Conservation (phyloP, 2,797 vertebrate genomes). For the Paedocypris micromegethes region DNA sequence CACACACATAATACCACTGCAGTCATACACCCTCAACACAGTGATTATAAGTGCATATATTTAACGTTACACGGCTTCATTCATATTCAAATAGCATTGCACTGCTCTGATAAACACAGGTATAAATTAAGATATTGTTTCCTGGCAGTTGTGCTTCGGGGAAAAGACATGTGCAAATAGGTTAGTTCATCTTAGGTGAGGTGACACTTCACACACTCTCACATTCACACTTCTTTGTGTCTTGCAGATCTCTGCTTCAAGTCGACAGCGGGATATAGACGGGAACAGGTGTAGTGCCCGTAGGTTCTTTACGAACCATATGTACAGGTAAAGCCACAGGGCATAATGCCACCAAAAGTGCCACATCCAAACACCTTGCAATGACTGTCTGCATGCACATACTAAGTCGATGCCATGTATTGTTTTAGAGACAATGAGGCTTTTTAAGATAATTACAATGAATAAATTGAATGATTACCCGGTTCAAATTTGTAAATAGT, state of each 20-base stretch:
- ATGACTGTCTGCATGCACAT: neutral
- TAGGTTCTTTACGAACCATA: conserved; percentile 15
- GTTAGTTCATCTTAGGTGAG: conserved; percentile 23
- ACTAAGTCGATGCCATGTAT: too few relatives aligned
- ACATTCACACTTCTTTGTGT: conserved; percentile 49
- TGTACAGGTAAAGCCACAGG: conserved; percentile 30
- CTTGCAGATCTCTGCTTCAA: neutral
- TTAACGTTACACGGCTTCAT: too few relatives aligned
- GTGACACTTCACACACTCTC: conserved; percentile 22
- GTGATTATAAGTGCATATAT: too few relatives aligned
- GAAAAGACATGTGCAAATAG: conserved; percentile 26
- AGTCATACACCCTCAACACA: too few relatives aligned
- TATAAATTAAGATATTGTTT: conserved; percentile 21
- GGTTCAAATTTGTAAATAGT: too few relatives aligned
- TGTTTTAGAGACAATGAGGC: too few relatives aligned
- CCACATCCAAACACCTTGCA: conserved; percentile 10
- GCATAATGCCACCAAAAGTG: conserved; percentile 15
- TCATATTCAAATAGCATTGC: neutral
- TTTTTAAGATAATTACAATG: too few relatives aligned
- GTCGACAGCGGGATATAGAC: conserved; percentile 25
- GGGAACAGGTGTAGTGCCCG: conserved; percentile 12
- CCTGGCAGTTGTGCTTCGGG: neutral
- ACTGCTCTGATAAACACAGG: conserved; percentile 1
- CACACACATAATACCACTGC: too few relatives aligned
- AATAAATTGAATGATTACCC: too few relatives aligned